A percentile compares a stretch with the other conserved stretches of the same genome.
These are phyloP conservation scores for Lasioglossum villosulum DNA, from an alignment of 2,888 invertebrate genomes.

Conservation along the genomic window DNA sequence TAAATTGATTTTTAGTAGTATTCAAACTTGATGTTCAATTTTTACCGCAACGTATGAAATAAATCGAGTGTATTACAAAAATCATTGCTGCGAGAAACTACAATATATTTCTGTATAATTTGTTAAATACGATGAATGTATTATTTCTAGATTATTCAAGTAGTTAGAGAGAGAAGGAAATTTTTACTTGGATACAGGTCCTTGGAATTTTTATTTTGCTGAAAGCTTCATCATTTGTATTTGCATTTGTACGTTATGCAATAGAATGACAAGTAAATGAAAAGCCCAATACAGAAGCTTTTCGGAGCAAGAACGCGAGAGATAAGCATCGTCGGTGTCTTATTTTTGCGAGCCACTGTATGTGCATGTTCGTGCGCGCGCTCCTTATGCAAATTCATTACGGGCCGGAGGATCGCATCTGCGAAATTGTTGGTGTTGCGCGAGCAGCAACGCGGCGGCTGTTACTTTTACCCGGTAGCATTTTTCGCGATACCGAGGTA, in stretches of 20 bases:
- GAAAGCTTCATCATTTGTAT: background rate
- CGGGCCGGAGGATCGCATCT: constrained; percentile 25
- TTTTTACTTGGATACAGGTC: too few relatives aligned
- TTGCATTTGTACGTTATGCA: too few relatives aligned
- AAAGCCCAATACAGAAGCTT: background rate
- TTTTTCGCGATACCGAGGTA: constrained; percentile 9
- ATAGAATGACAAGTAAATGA: background rate
- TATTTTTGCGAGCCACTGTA: background rate
- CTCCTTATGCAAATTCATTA: constrained; percentile 30
- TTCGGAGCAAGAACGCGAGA: background rate
- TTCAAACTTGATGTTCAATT: too few relatives aligned
- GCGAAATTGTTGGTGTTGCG: constrained; percentile 15
- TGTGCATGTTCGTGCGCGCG: background rate
- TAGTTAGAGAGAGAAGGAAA: too few relatives aligned
- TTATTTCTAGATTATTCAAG: too few relatives aligned
- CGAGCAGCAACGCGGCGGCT: background rate
- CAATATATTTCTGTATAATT: too few relatives aligned
- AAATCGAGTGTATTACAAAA: too few relatives aligned
- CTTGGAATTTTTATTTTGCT: background rate
- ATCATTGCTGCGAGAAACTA: too few relatives aligned
- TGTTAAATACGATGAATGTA: too few relatives aligned
- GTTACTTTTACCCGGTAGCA: background rate
- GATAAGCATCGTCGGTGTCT: background rate
- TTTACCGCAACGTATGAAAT: too few relatives aligned
- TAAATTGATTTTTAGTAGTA: too few relatives aligned